phyloP scores from a whole-genome alignment of 2,797 vertebrate genomes.

The Ciconia nigra region DNA sequence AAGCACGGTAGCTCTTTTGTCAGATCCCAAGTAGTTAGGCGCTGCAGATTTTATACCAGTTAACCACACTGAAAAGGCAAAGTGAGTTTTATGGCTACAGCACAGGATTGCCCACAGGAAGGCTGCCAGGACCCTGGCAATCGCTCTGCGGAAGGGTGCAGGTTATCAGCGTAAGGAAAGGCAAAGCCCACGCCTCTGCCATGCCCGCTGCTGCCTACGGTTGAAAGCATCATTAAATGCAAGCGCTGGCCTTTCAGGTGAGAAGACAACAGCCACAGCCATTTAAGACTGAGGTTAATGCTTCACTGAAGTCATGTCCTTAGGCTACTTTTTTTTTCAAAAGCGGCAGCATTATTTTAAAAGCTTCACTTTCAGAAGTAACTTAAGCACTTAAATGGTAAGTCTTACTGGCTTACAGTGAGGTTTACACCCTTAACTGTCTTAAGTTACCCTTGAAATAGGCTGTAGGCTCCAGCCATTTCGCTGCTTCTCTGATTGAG shows the following conservation, averaged over 20 bases:
- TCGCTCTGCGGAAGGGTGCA: not conserved
- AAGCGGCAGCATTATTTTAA: not conserved
- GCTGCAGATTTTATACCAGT: not conserved
- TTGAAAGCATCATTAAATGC: not conserved
- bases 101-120: not conserved
- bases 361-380: conserved; percentile 40
- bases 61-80: not conserved
- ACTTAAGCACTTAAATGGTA: not conserved
- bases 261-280: not conserved
- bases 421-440: not conserved
- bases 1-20: rapidly evolving
- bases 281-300: not conserved
- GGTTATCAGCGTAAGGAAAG: not conserved
- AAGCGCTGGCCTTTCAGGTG: not conserved
- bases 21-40: not conserved
- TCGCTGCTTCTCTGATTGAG: not conserved
- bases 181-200: not conserved
- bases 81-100: not conserved
- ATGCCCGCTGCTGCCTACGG: not conserved
- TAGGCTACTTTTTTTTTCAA: not conserved
- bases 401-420: not conserved
- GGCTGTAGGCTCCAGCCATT: not conserved
- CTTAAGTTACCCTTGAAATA: not conserved
- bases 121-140: not conserved
- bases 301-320: not conserved